Conservation (phyloP, 2,113 vertebrate genomes). For the Gyps fulvus region DNA sequence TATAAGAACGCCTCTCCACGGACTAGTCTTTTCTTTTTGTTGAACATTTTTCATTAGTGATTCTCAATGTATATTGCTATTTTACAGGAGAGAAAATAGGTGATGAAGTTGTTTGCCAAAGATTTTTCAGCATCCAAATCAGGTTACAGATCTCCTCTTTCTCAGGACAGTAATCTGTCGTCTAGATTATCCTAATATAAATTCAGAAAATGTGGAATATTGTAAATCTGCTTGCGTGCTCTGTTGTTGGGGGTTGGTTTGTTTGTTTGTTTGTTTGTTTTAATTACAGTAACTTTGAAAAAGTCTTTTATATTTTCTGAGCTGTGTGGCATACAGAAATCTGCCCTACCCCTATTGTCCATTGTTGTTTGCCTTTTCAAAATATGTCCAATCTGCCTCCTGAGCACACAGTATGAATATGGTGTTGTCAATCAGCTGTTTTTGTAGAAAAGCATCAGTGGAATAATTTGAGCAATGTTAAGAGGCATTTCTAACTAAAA, state of each 20-base stretch:
- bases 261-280: too few species aligned
- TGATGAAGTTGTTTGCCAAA: neutral
- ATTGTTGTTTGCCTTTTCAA: neutral
- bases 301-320: neutral
- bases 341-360: neutral
- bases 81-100: neutral
- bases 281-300: neutral
- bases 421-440: neutral
- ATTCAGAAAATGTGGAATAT: neutral
- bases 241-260: neutral
- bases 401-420: neutral
- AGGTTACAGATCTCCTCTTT: neutral
- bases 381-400: neutral
- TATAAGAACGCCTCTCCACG: neutral
- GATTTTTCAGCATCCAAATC: neutral
- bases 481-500: neutral
- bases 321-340: neutral
- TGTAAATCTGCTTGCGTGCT: neutral
- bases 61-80: neutral
- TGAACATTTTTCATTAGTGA: neutral
- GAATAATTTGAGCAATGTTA: neutral
- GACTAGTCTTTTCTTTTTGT: neutral
- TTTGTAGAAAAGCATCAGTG: neutral
- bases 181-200: neutral
- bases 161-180: neutral